phyloP scores from a whole-genome alignment of 2,888 invertebrate species.

The Gymnoscelis rufifasciata region DNA sequence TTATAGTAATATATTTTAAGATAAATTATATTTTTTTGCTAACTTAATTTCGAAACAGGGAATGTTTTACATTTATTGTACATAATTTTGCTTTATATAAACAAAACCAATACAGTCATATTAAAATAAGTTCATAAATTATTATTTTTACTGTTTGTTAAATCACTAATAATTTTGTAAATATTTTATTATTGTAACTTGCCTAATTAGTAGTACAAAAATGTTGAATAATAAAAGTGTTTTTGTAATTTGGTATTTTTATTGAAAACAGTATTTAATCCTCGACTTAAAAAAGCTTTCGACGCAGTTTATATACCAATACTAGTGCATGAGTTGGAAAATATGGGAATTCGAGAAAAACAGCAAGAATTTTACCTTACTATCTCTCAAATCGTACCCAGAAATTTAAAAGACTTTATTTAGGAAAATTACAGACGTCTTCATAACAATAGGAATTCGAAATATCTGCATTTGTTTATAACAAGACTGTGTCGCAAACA shows the following conservation, averaged over 20 bases:
- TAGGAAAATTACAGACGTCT: too few species aligned
- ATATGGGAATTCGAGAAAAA: too few species aligned
- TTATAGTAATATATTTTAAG: neutral
- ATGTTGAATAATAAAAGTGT: constrained; percentile 50
- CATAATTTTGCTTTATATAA: constrained; percentile 9
- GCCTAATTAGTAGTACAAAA: constrained; percentile 38
- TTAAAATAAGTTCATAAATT: neutral
- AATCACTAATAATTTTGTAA: constrained; percentile 17
- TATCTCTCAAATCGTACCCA: too few species aligned
- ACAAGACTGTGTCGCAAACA: too few species aligned
- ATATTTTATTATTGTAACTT: constrained; percentile 15
- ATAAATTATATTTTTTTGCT: constrained; percentile 35
- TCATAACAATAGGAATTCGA: too few species aligned
- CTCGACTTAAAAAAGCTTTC: too few species aligned
- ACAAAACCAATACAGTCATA: neutral
- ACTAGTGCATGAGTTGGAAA: too few species aligned
- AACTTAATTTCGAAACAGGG: constrained; percentile 46
- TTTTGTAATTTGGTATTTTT: constrained; percentile 30
- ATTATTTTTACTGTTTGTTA: neutral
- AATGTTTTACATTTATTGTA: constrained; percentile 30
- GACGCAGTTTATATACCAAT: too few species aligned
- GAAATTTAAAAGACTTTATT: too few species aligned
- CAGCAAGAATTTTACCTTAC: too few species aligned
- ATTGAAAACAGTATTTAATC: too few species aligned
- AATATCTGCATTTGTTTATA: too few species aligned